A percentile compares a stretch with the other conserved stretches of the same genome.
Evolutionary conservation across 2,797 vertebrate species (phyloP).

Genomic region (Buphagus erythrorhynchus): DNA sequence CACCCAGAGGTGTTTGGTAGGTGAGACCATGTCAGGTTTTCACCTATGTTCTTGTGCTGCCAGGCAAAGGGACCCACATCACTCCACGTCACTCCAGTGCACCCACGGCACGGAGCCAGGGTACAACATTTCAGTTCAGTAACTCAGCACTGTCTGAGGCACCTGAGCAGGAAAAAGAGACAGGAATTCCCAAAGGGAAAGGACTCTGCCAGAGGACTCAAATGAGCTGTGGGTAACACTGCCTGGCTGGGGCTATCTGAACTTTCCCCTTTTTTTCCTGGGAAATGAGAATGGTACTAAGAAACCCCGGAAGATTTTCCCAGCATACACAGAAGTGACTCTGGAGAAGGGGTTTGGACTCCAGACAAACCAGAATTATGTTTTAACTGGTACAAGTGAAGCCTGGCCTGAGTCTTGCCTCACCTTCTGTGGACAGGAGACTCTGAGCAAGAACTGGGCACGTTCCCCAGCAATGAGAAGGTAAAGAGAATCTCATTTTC

Average conservation of each 20-base stretch:
- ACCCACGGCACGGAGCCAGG: fast-evolving
- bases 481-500: neutral
- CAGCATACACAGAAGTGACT: neutral
- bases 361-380: neutral
- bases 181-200: neutral
- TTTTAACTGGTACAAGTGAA: neutral
- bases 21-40: neutral
- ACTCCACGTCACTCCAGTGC: fast-evolving
- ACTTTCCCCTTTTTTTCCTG: neutral
- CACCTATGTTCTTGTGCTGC: neutral
- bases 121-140: neutral
- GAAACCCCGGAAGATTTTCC: neutral
- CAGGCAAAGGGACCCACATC: neutral
- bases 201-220: neutral
- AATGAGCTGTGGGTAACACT: neutral
- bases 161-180: neutral
- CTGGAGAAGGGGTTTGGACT: neutral
- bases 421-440: neutral
- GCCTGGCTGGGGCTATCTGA: neutral
- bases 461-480: neutral
- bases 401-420: too few species aligned
- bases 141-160: neutral
- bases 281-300: neutral
- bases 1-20: too few species aligned
- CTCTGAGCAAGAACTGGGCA: neutral